Evolutionary conservation across 2,888 invertebrate genomes (phyloP), one percentile per base, ranked within the genome.

Genomic region (Epistrophe grossulariae): DNA sequence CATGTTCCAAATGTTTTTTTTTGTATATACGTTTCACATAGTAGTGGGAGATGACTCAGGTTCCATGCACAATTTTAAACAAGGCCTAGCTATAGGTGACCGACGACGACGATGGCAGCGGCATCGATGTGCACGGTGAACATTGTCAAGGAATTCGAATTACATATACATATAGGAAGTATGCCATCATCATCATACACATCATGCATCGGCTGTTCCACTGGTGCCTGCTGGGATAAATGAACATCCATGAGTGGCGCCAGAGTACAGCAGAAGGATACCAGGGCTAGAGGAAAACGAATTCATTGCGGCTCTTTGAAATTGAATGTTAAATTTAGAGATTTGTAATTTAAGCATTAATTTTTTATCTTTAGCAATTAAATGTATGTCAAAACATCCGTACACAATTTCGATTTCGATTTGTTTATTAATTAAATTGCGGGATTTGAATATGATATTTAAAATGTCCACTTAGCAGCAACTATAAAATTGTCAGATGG

Each of bases 391-490:
- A n/a, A n/a, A n/a, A n/a, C n/a, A n/a, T n/a, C n/a, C n/a, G n/a
- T n/a, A n/a, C n/a, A n/a, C n/a, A n/a, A n/a, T n/a, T n/a, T n/a
- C n/a, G n/a, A n/a, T n/a, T n/a, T n/a, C n/a, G n/a, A n/a, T n/a
- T n/a, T n/a, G n/a, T n/a, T 79, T 78, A 83, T 72, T 83, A 83
- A 83, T 83, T 83, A 78, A 68, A 78, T 70, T 60, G 59, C n/a
- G 59, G 57, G 24, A 19, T 60, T 60, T 60, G 0, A 13, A 38
- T 10, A 38, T 60, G 19, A 19, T 2, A 60, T 40, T 35, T 60
- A 9, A 9, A 19, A 11, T 60, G 19, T 7, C 17, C 9, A 17
- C 11, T 10, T 17, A 17, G 17, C 10, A 15, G 17, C 3, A 43
- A 6, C 11, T 40, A 3, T 10, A 38, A n/a, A 40, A 40, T 43